Conservation (phyloP, 2,113 vertebrate species). For the Ibidorhyncha struthersii region DNA sequence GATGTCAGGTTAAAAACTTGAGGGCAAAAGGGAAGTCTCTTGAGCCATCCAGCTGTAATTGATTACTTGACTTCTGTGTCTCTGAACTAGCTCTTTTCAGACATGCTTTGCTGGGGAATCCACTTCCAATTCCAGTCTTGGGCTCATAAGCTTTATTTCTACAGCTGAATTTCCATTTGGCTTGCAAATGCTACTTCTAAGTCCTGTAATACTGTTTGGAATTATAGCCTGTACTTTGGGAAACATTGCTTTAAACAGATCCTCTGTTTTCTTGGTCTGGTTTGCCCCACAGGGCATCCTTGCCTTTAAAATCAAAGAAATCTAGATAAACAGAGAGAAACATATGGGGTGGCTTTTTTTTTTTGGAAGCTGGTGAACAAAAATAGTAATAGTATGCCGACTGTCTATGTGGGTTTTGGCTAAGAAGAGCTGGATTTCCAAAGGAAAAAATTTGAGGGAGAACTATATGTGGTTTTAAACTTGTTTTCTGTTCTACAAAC, state of each 20-base stretch:
- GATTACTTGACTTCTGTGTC: not conserved
- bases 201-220: not conserved
- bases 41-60: not conserved
- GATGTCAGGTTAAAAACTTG: not conserved
- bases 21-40: not conserved
- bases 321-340: not conserved
- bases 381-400: constrained; percentile 12
- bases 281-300: not conserved
- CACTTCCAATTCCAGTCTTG: not conserved
- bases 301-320: not conserved
- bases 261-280: not conserved
- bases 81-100: not conserved
- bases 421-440: not conserved
- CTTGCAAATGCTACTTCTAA: not conserved
- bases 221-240: not conserved
- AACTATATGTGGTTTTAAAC: not conserved
- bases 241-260: not conserved
- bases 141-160: not conserved
- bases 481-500: constrained; percentile 24
- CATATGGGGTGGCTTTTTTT: not conserved
- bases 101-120: not conserved
- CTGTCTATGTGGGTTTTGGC: constrained; percentile 30
- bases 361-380: constrained; percentile 1
- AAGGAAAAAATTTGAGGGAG: not conserved
- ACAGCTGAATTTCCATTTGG: constrained; percentile 25